Evolutionary conservation across 2,888 invertebrate species (phyloP).

Genomic region (Napeogenes inachia): DNA sequence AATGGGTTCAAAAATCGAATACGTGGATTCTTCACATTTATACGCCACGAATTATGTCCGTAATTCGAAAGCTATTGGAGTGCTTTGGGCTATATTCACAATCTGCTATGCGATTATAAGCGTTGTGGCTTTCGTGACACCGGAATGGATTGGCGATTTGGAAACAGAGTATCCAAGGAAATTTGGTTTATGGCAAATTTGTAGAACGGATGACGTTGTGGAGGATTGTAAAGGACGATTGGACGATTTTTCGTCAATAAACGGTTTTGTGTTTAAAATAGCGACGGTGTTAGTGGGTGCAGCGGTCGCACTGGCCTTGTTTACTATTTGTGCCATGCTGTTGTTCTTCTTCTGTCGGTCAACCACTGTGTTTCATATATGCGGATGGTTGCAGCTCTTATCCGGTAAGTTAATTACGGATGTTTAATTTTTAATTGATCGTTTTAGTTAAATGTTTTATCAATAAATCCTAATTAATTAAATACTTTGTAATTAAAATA

Average conservation of each 20-base stretch:
- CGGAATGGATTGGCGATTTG: slow-evolving; percentile 92
- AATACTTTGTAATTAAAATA: no score
- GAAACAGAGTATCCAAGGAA: slow-evolving; percentile 92
- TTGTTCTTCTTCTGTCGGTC: slow-evolving; percentile 96
- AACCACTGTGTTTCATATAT: slow-evolving; percentile 93
- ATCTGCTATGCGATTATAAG: slow-evolving; percentile 98
- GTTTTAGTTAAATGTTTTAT: no score
- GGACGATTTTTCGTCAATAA: slow-evolving; percentile 88
- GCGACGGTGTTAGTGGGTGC: slow-evolving; percentile 93
- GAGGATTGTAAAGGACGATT: slow-evolving; percentile 91
- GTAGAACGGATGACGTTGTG: slow-evolving; percentile 85
- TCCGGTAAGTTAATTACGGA: slow-evolving; percentile 83
- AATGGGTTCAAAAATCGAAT: slow-evolving; percentile 95
- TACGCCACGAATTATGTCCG: slow-evolving; percentile 94
- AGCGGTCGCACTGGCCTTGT: slow-evolving; percentile 88
- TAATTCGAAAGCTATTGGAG: slow-evolving; percentile 96
- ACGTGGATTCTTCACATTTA: slow-evolving; percentile 93
- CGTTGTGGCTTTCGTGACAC: slow-evolving; percentile 96
- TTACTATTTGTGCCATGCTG: slow-evolving; percentile 92
- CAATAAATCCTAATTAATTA: no score
- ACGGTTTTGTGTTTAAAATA: slow-evolving; percentile 89
- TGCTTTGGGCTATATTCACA: slow-evolving; percentile 98
- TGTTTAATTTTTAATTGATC: neutral
- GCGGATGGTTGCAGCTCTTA: slow-evolving; percentile 96
- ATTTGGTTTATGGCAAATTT: slow-evolving; percentile 95